Evolutionary conservation across 2,888 invertebrate genomes (phyloP), one percentile per base, ranked within the genome.

Genomic region (Rhodophaea formosa): DNA sequence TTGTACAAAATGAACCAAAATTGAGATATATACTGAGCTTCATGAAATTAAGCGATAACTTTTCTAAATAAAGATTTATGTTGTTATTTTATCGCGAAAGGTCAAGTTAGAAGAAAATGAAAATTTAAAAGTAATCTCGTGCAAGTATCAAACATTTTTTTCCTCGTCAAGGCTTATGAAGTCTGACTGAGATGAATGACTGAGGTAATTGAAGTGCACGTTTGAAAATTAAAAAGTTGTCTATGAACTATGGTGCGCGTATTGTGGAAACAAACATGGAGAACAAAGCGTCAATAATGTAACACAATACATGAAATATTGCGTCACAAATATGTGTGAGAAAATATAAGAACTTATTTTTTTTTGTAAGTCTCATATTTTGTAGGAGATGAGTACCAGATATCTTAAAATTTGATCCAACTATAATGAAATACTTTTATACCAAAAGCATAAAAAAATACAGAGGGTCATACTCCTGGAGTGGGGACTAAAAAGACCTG

Each of bases 141-240:
- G 64, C 62, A 76, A 81, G 82, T 79, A 82, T 79, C 82, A 85
- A 84, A 70, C 74, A 70, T 67, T 65, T 76, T 69, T 69, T 75
- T 76, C 67, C 71, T 66, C 60, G 56, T 64, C 61, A 64, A 66
- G 71, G 72, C 71, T 80, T 82, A 82, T 82, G 79, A 84, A 81
- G 72, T 72, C 70, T 76, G 84, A 85, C 86, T 80, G 80, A 84
- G 85, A 86, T 83, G 79, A 85, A 86, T 85, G 80, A 72, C 74
- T 72, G 51, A 76, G 76, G 80, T 84, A 86, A 86, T 86, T 84
- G 79, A 80, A 82, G 78, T 71, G 72, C 72, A 72, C 74, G 73
- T 75, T 75, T 72, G 68, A 76, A 80, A 79, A 79, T 79, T 77
- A 74, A 76, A 80, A 82, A 75, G 63, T 72, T 73, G 61, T 57